Evolutionary conservation across 2,113 vertebrate species (phyloP).

Genomic region (Jacana jacana): DNA sequence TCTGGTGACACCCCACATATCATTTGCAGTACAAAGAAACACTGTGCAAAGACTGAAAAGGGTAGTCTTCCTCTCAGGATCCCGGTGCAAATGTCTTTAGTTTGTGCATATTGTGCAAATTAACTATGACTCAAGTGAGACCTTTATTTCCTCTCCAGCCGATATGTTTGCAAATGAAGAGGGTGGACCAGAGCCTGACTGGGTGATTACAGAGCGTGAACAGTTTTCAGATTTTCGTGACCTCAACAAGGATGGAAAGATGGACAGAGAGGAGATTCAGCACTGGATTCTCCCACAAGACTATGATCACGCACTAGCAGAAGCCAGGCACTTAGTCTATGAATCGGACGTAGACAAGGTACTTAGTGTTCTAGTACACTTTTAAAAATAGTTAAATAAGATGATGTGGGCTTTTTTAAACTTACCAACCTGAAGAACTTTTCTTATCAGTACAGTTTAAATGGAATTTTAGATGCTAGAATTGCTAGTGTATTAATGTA

Average conservation of each 20-base stretch:
- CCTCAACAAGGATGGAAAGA: slow-evolving; percentile 94
- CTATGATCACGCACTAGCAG: slow-evolving; percentile 94
- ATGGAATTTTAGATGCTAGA: background rate
- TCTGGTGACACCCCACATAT: background rate
- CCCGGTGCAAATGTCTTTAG: background rate
- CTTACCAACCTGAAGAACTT: background rate
- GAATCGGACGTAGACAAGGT: slow-evolving; percentile 96
- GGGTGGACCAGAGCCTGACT: slow-evolving; percentile 91
- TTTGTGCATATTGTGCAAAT: background rate
- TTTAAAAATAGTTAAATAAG: background rate
- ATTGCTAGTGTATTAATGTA: background rate
- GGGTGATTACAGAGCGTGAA: slow-evolving; percentile 92
- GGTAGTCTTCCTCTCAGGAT: background rate
- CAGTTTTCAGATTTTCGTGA: slow-evolving; percentile 96
- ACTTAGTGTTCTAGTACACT: background rate
- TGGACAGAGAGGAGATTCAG: slow-evolving; percentile 93
- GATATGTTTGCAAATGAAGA: slow-evolving; percentile 98
- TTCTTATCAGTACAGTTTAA: background rate
- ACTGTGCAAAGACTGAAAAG: background rate
- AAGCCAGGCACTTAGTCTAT: slow-evolving; percentile 93
- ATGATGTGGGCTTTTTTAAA: background rate
- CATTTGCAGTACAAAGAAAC: background rate
- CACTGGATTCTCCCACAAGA: slow-evolving; percentile 98
- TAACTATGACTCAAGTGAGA: background rate
- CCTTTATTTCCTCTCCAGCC: slow-evolving; percentile 70